Percentiles rank a stretch among this genome's conserved stretches.
phyloP scores from a whole-genome alignment of 1,140 invertebrate genomes.

The Portunus trituberculatus region DNA sequence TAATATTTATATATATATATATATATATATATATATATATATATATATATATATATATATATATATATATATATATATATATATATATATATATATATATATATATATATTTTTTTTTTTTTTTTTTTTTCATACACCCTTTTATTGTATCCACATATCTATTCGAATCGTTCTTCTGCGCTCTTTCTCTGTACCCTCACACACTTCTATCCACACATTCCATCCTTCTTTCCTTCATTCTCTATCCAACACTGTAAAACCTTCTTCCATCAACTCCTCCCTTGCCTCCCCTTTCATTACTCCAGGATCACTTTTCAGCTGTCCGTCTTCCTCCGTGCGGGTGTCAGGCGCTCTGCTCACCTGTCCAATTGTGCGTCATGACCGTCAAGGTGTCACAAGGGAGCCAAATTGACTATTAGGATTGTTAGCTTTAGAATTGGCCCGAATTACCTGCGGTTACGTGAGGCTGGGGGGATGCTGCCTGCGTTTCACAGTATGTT shows the following conservation, averaged over 20 bases:
- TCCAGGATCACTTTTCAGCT: not conserved
- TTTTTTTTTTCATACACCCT: too few relatives aligned
- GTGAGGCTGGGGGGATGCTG: not conserved
- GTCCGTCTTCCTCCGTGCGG: not conserved
- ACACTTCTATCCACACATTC: not conserved
- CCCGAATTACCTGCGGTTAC: slow-evolving; percentile 42
- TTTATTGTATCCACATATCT: too few relatives aligned
- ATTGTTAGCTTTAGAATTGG: slow-evolving; percentile 52
- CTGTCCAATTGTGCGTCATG: not conserved
- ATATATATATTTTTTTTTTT: not conserved
- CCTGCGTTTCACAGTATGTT: not conserved
- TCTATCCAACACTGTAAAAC: too few relatives aligned
- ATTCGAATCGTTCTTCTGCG: not conserved
- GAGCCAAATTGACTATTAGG: slow-evolving; percentile 55
- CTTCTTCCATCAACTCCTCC: too few relatives aligned
- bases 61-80: slow-evolving; percentile 57
- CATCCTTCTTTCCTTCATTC: not conserved
- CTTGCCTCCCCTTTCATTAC: too few relatives aligned
- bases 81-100: slow-evolving; percentile 58
- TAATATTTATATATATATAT: slow-evolving; percentile 34
- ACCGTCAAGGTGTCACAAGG: slow-evolving; percentile 25
- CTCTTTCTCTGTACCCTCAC: not conserved
- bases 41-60: slow-evolving; percentile 61
- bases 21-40: slow-evolving; percentile 45
- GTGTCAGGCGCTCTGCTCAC: not conserved